phyloP scores from a whole-genome alignment of 2,797 vertebrate species.

The Malacoraja senta region DNA sequence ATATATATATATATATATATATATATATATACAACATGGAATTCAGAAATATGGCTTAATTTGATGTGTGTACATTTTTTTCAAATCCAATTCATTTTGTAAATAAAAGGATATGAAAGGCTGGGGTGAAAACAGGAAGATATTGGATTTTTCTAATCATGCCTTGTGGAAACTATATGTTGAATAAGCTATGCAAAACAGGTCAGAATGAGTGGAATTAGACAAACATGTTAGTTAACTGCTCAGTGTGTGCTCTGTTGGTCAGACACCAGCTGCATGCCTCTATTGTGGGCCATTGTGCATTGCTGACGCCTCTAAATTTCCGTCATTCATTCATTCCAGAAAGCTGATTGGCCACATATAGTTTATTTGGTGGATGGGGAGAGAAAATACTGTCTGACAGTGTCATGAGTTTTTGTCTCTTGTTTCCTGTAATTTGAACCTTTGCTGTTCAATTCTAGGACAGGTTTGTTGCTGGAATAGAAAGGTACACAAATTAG shows the following conservation, averaged over 20 bases:
- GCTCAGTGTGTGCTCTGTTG: slow-evolving; percentile 12
- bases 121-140: background rate
- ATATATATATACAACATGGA: background rate
- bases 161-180: background rate
- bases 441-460: slow-evolving; percentile 44
- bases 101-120: background rate
- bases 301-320: background rate
- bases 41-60: background rate
- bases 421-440: slow-evolving; percentile 23
- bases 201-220: background rate
- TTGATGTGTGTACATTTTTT: background rate
- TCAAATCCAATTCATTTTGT: background rate
- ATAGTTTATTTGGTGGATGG: background rate
- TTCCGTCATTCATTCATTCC: slow-evolving; percentile 1
- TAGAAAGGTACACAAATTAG: slow-evolving; percentile 49
- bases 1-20: no score
- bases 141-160: background rate
- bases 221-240: background rate
- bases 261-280: slow-evolving; percentile 10
- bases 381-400: background rate
- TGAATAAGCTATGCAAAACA: background rate
- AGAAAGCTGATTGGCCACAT: background rate
- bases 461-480: slow-evolving; percentile 43
- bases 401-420: slow-evolving; percentile 16
- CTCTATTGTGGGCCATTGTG: slow-evolving; percentile 15